Base-by-base conservation (phyloP, 2,888 invertebrate genomes). In the Lypha dubia region DNA sequence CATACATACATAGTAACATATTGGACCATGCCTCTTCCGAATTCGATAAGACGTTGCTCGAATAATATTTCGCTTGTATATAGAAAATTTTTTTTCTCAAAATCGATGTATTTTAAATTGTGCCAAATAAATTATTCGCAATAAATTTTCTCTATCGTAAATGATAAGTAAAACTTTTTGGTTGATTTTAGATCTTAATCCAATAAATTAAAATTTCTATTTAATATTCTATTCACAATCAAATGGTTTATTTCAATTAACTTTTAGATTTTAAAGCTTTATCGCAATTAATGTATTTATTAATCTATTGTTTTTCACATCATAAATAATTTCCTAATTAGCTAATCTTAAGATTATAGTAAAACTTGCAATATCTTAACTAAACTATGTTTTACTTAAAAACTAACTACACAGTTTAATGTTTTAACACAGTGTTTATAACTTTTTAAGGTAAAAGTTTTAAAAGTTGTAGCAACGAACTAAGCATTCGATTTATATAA, bases 161-260 rank as follows among this genome's bases (percentile, higher is more conserved):
- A n/a, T n/a, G n/a, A n/a, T n/a, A n/a, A n/a, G n/a, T n/a, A n/a
- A n/a, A n/a, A n/a, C n/a, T n/a, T n/a, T n/a, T n/a, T n/a, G n/a
- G n/a, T n/a, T n/a, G n/a, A n/a, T n/a, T n/a, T n/a, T n/a, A n/a
- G n/a, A n/a, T n/a, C n/a, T n/a, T n/a, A n/a, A n/a, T n/a, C n/a
- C n/a, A n/a, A n/a, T n/a, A n/a, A 17, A 49, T 46, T 67, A 7
- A 28, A 51, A 20, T 38, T 63, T 17, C 11, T 22, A 41, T 51
- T 62, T 22, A 44, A 44, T 41, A 65, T 75, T 65, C 65, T 53
- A 65, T 75, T 65, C 53, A 75, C 53, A 51, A 63, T 65, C 32
- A 53, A 9, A 44, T 75, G 53, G 32, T 65, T 65, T 22, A 11
- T 63, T 60, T 62, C n/a, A 51, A 28, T 81, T 41, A 41, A 56